Evolutionary conservation across 2,113 vertebrate species (phyloP).

Genomic region (Paraplagusia blochii): DNA sequence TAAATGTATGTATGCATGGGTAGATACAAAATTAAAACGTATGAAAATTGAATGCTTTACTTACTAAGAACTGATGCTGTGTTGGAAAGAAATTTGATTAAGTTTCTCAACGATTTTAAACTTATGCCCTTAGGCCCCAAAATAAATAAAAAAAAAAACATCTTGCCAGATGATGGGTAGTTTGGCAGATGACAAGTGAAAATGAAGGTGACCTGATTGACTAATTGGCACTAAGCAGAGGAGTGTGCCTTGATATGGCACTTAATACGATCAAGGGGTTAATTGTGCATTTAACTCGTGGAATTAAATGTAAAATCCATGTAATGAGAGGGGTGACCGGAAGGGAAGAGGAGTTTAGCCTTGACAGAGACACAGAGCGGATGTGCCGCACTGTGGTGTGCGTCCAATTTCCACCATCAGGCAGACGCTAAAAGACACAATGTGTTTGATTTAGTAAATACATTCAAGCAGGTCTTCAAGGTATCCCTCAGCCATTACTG

Average conservation of each 20-base stretch:
- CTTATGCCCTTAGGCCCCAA: no score
- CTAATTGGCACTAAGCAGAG: conserved; percentile 74
- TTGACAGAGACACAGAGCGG: conserved; percentile 14
- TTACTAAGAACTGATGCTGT: no score
- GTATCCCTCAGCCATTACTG: conserved; percentile 43
- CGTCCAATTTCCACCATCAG: conserved; percentile 17
- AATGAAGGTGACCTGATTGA: conserved; percentile 74
- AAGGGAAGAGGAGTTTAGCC: conserved; percentile 18
- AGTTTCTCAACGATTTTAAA: no score
- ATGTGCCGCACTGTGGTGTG: conserved; percentile 2
- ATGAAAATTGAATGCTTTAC: no score
- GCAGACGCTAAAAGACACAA: conserved; percentile 18
- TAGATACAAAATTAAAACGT: no score
- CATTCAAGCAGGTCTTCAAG: conserved; percentile 41
- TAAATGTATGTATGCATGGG: no score
- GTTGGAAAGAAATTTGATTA: no score
- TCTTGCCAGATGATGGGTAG: no score
- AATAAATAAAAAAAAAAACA: no score
- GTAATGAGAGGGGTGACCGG: conserved; percentile 51
- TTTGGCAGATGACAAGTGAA: conserved; percentile 10
- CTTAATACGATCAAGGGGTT: conserved; percentile 65
- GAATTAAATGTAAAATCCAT: conserved; percentile 57
- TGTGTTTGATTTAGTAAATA: conserved; percentile 44
- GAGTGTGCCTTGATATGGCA: conserved; percentile 51
- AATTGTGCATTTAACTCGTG: conserved; percentile 70